These are phyloP conservation scores for Bettongia penicillata DNA, from an alignment of 2,113 vertebrate genomes.

Conservation along the genomic window DNA sequence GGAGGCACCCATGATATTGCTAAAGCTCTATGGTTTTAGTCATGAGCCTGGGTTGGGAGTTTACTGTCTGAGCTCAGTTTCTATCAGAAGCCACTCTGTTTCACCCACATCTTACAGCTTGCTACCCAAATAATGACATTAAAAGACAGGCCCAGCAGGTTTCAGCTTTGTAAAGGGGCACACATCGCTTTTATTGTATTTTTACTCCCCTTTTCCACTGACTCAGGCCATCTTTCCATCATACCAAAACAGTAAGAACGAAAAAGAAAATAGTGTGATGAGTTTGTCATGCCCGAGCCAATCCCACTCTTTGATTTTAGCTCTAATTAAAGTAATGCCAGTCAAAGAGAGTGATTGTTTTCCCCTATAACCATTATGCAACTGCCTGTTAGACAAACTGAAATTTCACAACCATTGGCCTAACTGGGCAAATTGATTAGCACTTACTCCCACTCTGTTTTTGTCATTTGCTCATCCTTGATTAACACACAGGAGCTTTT, in stretches of 20 bases:
- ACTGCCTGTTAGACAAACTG: neutral
- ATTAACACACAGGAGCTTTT: neutral
- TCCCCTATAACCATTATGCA: neutral
- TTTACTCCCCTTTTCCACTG: neutral
- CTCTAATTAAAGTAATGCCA: constrained; percentile 1
- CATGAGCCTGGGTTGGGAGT: neutral
- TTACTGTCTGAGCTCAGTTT: neutral
- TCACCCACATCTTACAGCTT: neutral
- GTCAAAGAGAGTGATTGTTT: neutral
- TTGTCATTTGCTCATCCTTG: neutral
- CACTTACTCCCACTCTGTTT: neutral
- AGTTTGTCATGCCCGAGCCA: neutral
- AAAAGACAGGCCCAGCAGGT: neutral
- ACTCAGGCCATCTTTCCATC: neutral
- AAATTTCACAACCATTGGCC: neutral
- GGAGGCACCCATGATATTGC: neutral
- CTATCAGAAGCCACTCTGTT: neutral
- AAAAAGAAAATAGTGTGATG: neutral
- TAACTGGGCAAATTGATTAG: neutral
- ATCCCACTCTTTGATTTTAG: neutral
- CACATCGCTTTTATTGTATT: neutral
- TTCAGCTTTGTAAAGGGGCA: neutral
- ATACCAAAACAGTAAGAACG: neutral
- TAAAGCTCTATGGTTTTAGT: neutral
- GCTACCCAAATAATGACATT: neutral